Evolutionary conservation across 2,888 invertebrate genomes (phyloP), one percentile per base, ranked within the genome.

Genomic region (Neocrepidodera transversa): DNA sequence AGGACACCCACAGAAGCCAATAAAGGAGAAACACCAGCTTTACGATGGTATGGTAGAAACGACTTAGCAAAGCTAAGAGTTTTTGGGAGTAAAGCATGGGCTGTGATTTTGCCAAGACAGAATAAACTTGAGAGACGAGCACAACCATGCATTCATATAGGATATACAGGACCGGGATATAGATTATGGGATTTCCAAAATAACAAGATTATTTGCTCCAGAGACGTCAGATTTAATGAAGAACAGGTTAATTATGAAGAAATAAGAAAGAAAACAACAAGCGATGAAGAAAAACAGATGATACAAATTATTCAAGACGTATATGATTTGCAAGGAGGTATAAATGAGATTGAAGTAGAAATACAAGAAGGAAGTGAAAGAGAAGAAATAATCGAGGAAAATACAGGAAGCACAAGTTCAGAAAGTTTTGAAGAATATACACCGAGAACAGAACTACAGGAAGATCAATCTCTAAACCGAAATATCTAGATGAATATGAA

Each of bases 221-320:
- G 65, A 65, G 64, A 68, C 58, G 66, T 69, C n/a, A 17, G 58
- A 11, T 54, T 67, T 70, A 57, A 67, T 49, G 69, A 68, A 58
- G 52, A 30, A 38, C 50, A 54, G 16, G 53, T 40, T 35, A 52
- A 51, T 13, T 62, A 60, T 42, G 38, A 61, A 32, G 23, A 55
- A 16, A 53, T 49, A 14, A 36, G 18, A 40, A 58, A 50, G 36
- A 38, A 5, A 11, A n/a, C n/a, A n/a, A n/a, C 2, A 51, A 48
- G 18, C n/a, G n/a, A 60, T 20, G 20, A 43, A 18, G 6, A 48
- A n/a, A n/a, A n/a, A n/a, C n/a, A n/a, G n/a, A n/a, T n/a, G n/a
- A n/a, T n/a, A n/a, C n/a, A n/a, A n/a, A n/a, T n/a, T n/a, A n/a
- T n/a, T n/a, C n/a, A n/a, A n/a, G n/a, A n/a, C n/a, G n/a, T n/a